A percentile compares a stretch with the other conserved stretches of the same genome.
phyloP scores from a whole-genome alignment of 2,113 vertebrate species.

The Thermophis baileyi region DNA sequence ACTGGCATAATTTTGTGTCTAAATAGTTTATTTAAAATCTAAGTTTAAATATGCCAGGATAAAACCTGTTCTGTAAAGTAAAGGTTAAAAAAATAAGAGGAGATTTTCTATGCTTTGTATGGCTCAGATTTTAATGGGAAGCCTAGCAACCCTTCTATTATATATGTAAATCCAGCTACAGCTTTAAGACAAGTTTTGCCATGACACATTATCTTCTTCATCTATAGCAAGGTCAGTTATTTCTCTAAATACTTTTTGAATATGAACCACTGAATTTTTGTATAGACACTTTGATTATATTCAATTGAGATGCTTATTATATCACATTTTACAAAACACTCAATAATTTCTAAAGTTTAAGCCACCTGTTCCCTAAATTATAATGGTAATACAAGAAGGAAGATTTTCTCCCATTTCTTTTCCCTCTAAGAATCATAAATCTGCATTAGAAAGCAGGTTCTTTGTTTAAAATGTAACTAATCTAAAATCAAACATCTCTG shows the following conservation, averaged over 20 bases:
- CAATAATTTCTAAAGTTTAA: neutral
- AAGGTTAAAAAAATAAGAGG: neutral
- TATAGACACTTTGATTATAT: neutral
- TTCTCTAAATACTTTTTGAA: neutral
- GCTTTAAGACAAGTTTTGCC: neutral
- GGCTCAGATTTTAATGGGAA: neutral
- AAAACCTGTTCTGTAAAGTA: neutral
- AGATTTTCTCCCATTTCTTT: neutral
- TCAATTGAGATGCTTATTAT: neutral
- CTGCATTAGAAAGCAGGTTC: neutral
- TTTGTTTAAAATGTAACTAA: neutral
- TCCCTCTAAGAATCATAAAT: neutral
- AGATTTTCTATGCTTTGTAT: neutral
- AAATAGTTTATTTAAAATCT: neutral
- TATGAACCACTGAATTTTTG: neutral
- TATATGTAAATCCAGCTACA: neutral
- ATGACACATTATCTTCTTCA: neutral
- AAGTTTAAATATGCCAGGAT: neutral
- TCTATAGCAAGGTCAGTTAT: neutral
- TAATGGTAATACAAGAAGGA: neutral
- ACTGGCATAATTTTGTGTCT: neutral
- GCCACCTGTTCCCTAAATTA: neutral
- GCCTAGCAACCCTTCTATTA: neutral
- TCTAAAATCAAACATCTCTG: neutral
- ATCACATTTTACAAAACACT: neutral